Percentiles rank a stretch among this genome's conserved stretches.
Evolutionary conservation across 2,888 invertebrate genomes (phyloP).

Genomic region (Neoaliturus tenellus): DNA sequence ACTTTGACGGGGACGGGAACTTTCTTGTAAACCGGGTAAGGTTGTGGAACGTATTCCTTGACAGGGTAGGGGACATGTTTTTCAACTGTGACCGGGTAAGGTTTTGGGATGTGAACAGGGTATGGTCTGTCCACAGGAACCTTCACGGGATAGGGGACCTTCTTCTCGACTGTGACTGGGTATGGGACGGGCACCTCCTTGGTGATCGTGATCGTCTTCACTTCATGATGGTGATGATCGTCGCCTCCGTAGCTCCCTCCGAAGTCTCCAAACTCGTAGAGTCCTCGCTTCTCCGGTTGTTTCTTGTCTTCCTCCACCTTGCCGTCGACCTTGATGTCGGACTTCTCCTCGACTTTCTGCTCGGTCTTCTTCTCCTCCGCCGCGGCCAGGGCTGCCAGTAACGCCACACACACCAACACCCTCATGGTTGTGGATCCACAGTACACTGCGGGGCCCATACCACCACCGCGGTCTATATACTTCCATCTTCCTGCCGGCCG

Average conservation of each 20-base stretch:
- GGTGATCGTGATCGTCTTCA: slow-evolving; percentile 84
- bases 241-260: slow-evolving; percentile 71
- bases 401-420: slow-evolving; percentile 31
- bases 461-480: slow-evolving; percentile 52
- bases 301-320: slow-evolving; percentile 50
- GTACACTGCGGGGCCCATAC: not conserved
- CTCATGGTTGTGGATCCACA: not conserved
- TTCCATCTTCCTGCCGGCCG: slow-evolving; percentile 17
- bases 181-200: slow-evolving; percentile 85
- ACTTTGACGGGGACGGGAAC: slow-evolving; percentile 81
- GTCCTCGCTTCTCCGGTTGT: slow-evolving; percentile 62
- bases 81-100: slow-evolving; percentile 78
- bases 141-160: slow-evolving; percentile 84
- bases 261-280: slow-evolving; percentile 62
- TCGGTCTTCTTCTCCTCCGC: slow-evolving; percentile 43
- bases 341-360: slow-evolving; percentile 41
- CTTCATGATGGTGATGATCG: slow-evolving; percentile 75
- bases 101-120: slow-evolving; percentile 85
- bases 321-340: slow-evolving; percentile 36
- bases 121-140: slow-evolving; percentile 75
- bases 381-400: slow-evolving; percentile 2
- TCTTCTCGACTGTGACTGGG: slow-evolving; percentile 74
- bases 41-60: slow-evolving; percentile 78
- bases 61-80: slow-evolving; percentile 78
- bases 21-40: slow-evolving; percentile 70